A percentile compares a stretch with the other conserved stretches of the same genome.
Evolutionary conservation across 2,888 invertebrate genomes (phyloP).

Genomic region (Drosophila glabriapex): DNA sequence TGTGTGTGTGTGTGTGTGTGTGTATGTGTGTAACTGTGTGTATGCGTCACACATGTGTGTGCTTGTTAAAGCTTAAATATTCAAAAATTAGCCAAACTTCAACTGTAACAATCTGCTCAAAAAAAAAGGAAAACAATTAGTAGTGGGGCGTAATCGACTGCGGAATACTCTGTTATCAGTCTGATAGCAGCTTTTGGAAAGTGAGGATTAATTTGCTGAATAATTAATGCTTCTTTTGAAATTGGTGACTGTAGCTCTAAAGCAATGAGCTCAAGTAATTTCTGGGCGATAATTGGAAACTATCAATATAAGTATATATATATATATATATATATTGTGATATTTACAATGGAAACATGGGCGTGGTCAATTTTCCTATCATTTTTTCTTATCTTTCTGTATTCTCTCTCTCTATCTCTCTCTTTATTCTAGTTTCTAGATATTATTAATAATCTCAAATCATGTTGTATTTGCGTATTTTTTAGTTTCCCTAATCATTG

Average conservation of each 20-base stretch:
- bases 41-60: constrained; percentile 13
- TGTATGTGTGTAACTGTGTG: constrained; percentile 17
- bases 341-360: background rate
- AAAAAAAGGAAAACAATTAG: background rate
- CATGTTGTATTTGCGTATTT: background rate
- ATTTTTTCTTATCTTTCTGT: fast-evolving
- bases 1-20: constrained; percentile 6
- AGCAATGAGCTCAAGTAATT: fast-evolving
- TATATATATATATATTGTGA: background rate
- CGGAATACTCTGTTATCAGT: background rate
- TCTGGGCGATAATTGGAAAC: background rate
- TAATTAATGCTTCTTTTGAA: background rate
- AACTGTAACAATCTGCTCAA: constrained; percentile 43
- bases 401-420: fast-evolving
- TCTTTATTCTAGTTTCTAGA: background rate
- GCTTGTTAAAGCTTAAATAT: constrained; percentile 55
- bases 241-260: fast-evolving
- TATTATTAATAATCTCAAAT: background rate
- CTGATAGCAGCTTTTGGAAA: fast-evolving
- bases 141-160: background rate
- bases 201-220: background rate
- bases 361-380: background rate
- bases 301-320: too few relatives aligned
- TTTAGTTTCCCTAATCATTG: background rate
- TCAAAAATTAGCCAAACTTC: constrained; percentile 29